A percentile compares a stretch with the other conserved stretches of the same genome.
Conservation (phyloP, 2,888 invertebrate genomes). For the Holacanthella duospinosa region DNA sequence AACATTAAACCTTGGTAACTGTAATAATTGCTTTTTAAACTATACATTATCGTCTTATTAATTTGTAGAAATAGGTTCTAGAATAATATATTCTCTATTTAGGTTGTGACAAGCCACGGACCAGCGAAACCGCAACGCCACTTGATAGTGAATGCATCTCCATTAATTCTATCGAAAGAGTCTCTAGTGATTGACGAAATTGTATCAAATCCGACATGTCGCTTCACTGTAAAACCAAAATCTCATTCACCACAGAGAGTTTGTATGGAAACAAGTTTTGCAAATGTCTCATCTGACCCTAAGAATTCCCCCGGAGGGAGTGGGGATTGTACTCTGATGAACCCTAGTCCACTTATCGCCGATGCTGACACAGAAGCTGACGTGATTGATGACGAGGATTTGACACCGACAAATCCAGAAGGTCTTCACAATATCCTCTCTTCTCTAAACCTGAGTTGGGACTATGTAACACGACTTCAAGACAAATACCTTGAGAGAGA, state of each 20-base stretch:
- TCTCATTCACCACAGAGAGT: constrained; percentile 46
- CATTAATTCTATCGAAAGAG: constrained; percentile 29
- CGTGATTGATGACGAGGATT: constrained; percentile 28
- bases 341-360: constrained; percentile 34
- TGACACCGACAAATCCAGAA: constrained; percentile 29
- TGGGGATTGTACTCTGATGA: constrained; percentile 30
- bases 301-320: constrained; percentile 17
- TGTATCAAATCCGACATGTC: background rate
- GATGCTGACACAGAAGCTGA: constrained; percentile 34
- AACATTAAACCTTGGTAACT: no score
- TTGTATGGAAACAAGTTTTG: constrained; percentile 65
- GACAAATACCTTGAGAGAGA: constrained; percentile 32
- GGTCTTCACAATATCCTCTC: constrained; percentile 23
- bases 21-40: no score
- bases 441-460: constrained; percentile 36
- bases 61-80: no score
- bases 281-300: constrained; percentile 38
- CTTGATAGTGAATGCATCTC: constrained; percentile 39
- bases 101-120: constrained; percentile 51
- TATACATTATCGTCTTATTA: no score
- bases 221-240: constrained; percentile 6
- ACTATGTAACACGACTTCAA: constrained; percentile 33
- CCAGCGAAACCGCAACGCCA: constrained; percentile 65
- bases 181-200: constrained; percentile 17
- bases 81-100: no score